Conservation (phyloP, 2,113 vertebrate genomes). For the Peucedramus taeniatus region DNA sequence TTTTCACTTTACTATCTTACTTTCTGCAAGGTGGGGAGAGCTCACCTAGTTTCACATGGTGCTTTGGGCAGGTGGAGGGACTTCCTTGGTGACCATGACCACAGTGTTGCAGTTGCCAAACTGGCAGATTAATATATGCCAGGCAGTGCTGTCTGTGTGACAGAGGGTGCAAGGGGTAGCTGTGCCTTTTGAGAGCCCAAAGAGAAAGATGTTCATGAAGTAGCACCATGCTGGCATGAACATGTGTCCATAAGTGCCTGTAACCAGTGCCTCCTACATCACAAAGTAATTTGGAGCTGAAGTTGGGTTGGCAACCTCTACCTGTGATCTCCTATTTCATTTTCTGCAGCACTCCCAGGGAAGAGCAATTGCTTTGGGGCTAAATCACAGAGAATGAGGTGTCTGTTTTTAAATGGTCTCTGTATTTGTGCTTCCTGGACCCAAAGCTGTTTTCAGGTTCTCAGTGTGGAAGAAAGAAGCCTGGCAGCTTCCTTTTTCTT, state of each 20-base stretch:
- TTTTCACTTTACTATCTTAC: not conserved
- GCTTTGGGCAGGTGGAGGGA: not conserved
- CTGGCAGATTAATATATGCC: accelerated
- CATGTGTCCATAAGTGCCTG: accelerated
- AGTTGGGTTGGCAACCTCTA: not conserved
- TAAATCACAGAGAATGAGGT: not conserved
- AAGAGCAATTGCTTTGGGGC: not conserved
- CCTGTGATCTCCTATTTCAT: not conserved
- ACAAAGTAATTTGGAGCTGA: not conserved
- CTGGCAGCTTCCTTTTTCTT: not conserved
- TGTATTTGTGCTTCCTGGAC: not conserved
- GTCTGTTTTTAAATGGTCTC: not conserved
- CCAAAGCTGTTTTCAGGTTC: not conserved
- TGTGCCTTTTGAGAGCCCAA: not conserved
- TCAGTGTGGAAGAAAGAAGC: not conserved
- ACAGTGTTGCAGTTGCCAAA: not conserved
- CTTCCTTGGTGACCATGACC: not conserved
- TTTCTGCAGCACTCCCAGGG: not conserved
- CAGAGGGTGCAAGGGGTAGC: not conserved
- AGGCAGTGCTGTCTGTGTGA: not conserved
- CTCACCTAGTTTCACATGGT: not conserved
- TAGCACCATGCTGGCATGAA: not conserved
- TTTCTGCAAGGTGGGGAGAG: not conserved
- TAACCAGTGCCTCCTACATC: not conserved
- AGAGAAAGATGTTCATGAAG: not conserved